Base-by-base conservation (phyloP, 1,140 invertebrate genomes). In the Caerostris extrusa region DNA sequence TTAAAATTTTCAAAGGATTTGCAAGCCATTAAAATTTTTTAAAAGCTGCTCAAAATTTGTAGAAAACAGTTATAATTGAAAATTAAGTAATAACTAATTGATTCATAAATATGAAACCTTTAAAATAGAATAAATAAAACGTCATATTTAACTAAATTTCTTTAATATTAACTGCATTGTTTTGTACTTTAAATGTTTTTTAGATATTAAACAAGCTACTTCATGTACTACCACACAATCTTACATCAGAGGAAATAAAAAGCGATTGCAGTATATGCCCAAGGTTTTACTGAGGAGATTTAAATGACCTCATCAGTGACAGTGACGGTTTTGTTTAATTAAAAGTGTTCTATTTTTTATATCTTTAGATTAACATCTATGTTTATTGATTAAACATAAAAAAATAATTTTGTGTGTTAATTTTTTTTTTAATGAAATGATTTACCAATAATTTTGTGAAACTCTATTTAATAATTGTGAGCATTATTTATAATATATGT, bases 211-310 rank as follows among this genome's bases (percentile, higher is more conserved):
- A 6, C 5, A 88, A 53, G 7, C n/a, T 88, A 7, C 34, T 88
- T 2, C 2, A 3, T 64, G 53, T 7, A 8, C 53, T 34, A 88
- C 58, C 53, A 67, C 34, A 88, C 60, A 67, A 64, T 64, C n/a
- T 88, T 12, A 50, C 34, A 5, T 3, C n/a, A n/a, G 89, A 81
- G 34, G 71, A 77, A 50, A 55, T 81, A 56, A 90, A n/a, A 90
- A 77, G 12, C n/a, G n/a, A 67, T 56, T 77, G 71, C 69, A 19
- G 19, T 19, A 58, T 14, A 71, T 34, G 77, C 89, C 57, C 56
- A 90, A 56, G 67, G 67, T 50, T 90, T 86, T 53, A 56, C 57
- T 6, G 17, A 34, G 64, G 83, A 57, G 81, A 85, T 85, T 85
- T 93, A 55, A 87, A 61, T 34, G 53, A 58, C 8, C 17, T 19